These are phyloP conservation scores for Cyprinella venusta DNA, from an alignment of 2,797 vertebrate genomes.

Conservation along the genomic window DNA sequence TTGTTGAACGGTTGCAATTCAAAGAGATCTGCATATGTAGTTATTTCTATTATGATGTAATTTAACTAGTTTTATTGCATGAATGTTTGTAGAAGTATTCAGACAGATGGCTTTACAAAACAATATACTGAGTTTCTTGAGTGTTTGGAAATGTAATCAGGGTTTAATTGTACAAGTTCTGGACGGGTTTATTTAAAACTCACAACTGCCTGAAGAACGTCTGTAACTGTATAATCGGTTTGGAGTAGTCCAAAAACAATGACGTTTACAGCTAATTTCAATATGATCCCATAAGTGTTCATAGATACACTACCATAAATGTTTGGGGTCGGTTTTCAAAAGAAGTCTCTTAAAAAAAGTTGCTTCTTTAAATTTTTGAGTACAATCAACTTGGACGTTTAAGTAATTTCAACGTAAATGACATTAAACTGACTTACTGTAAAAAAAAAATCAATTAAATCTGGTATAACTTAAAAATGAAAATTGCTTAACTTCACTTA, in stretches of 20 bases:
- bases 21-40: constrained; percentile 74
- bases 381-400: too few relatives aligned
- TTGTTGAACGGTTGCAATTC: constrained; percentile 61
- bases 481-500: too few relatives aligned
- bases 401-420: too few relatives aligned
- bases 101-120: constrained; percentile 4
- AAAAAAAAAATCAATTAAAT: too few relatives aligned
- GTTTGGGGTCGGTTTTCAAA: neutral
- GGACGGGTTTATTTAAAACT: neutral
- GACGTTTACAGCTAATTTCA: neutral
- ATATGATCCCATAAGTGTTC: neutral
- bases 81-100: constrained; percentile 61
- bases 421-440: too few relatives aligned
- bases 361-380: too few relatives aligned
- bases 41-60: constrained; percentile 71
- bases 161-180: constrained; percentile 5
- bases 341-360: neutral
- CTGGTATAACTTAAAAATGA: too few relatives aligned
- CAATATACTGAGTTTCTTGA: neutral
- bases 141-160: constrained; percentile 7
- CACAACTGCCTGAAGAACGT: neutral
- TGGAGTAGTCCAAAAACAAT: neutral
- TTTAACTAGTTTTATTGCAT: constrained; percentile 76
- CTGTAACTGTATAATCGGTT: neutral
- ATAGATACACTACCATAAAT: neutral